Base-by-base conservation (phyloP, 1,140 invertebrate genomes). In the Zophobas morio region DNA sequence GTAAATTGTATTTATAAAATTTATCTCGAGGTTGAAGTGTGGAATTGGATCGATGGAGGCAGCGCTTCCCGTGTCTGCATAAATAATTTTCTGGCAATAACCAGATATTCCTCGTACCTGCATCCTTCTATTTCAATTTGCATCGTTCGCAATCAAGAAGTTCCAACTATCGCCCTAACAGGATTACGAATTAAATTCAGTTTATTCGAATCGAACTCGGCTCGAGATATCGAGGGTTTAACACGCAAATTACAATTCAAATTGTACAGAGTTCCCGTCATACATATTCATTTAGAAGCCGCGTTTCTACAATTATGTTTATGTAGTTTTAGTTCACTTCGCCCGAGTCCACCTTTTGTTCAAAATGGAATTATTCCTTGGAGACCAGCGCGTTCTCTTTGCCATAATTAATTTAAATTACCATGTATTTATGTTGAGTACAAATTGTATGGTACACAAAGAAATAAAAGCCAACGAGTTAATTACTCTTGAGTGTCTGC, bases 231-330 rank as follows among this genome's bases (percentile, higher is more conserved):
- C 60, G 60, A 42, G 60, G 60, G 60, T 66, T 63, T 66, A 66
- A 66, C 71, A 42, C 54, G 70, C 47, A 72, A 72, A 73, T 73
- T 73, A 73, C 71, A 73, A 73, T 73, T 73, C 71, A 73, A 73
- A 73, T 73, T 54, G 54, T 56, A 73, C 49, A 36, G 47, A 37
- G 37, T 47, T 20, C 46, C 66, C 36, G 20, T 8, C 71, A 73
- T 73, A 73, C 71, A 73, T 73, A 73, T 73, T 73, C 71, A 73
- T 73, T 73, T 73, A 40, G 49, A 51, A 51, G 54, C 49, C 54
- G 49, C 71, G 49, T 70, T 70, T 70, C 63, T 56, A 51, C 54
- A 73, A 73, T 73, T 73, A 73, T 73, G 51, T 73, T 73, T 73
- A 73, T 73, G 49, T 54, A 73, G 71, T 73, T 73, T 73, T 72